Base-by-base conservation (phyloP, 2,113 vertebrate species). In the Geococcyx californianus region DNA sequence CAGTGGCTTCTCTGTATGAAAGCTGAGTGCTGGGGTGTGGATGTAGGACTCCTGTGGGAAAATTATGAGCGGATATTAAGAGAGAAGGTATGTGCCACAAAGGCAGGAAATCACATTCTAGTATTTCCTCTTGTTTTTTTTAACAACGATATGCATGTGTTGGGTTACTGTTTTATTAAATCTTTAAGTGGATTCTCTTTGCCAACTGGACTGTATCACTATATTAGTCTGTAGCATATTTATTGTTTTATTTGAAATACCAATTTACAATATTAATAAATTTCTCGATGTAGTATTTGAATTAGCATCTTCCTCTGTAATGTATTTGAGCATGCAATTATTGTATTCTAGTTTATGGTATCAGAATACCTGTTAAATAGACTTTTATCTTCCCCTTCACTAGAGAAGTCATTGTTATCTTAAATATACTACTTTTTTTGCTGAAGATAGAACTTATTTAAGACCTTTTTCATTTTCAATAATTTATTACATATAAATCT, bases 401-500 rank as follows among this genome's bases (percentile, higher is more conserved):
- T 93, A 20, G 78, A 63, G 96, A 96, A 93, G 56, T 90, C 94
- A 91, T 94, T 97, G 94, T 96, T 96, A 91, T 49, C 62, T 78
- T 81, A 97, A 97, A 98, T 96, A 91, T 92, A 94, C 83, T 94
- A 54, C 89, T 94, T 38, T 84, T 60, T 92, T 72, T 84, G 95
- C 95, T 95, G 81, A 78, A 97, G 96, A 95, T 92, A 95, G 97
- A 97, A 93, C 79, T 55, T 95, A 94, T 96, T 95, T 96, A 97
- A 95, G 60, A 79, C 66, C 88, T 79, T 94, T 89, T 95, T 97
- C 77, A 87, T 97, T 97, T 94, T 94, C 94, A 98, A 85, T 98
- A 96, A 97, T 97, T 89, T 95, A 97, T 98, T 96, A 91, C 96
- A 51, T 97, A 97, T 97, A 97, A 98, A 98, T 98, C 94, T 97